Conservation (phyloP, 2,113 vertebrate genomes). For the Casuarius casuarius region DNA sequence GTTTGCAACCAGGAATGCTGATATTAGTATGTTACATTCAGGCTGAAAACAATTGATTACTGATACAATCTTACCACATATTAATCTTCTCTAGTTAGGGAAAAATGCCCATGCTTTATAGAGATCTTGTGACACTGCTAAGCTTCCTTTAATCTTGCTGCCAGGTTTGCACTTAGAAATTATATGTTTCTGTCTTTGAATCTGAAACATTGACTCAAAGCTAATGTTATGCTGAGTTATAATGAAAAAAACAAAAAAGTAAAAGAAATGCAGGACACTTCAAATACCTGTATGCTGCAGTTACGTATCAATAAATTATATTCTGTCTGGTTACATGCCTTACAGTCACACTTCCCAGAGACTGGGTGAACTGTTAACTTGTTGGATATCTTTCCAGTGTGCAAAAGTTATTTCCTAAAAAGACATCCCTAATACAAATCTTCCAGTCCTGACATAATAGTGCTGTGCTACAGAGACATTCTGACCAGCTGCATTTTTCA, state of each 20-base stretch:
- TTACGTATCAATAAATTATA: background rate
- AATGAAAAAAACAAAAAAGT: background rate
- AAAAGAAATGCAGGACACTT: background rate
- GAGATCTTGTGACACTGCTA: background rate
- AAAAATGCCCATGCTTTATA: background rate
- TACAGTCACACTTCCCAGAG: background rate
- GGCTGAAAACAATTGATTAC: background rate
- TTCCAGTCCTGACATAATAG: background rate
- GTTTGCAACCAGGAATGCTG: accelerated
- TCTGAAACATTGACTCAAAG: background rate
- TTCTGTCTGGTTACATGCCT: background rate
- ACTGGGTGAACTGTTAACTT: background rate
- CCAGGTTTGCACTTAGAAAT: background rate
- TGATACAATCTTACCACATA: background rate
- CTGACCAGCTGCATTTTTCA: background rate
- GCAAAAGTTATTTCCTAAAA: background rate
- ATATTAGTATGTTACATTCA: background rate
- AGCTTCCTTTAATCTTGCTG: background rate
- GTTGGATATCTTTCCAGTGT: background rate
- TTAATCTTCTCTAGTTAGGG: background rate
- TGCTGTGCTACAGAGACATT: background rate
- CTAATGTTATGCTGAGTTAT: background rate
- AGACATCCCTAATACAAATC: background rate
- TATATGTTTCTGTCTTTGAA: background rate
- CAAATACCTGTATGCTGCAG: background rate